Conservation (phyloP, 2,797 vertebrate species). For the Valencia hispanica region DNA sequence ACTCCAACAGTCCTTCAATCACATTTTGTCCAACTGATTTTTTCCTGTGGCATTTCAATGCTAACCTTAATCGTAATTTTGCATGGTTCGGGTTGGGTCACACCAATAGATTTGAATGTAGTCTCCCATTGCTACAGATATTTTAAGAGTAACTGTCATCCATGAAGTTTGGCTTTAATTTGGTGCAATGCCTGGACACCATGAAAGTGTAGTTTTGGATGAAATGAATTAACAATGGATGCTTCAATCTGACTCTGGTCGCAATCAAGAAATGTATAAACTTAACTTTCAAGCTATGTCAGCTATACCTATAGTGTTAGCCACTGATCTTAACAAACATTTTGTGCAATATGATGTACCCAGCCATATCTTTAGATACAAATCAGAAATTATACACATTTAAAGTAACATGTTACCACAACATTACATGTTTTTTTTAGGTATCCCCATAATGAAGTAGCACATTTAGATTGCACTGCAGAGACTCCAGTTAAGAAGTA, state of each 20-base stretch:
- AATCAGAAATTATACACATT: no score
- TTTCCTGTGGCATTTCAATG: slow-evolving; percentile 4
- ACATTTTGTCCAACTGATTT: background rate
- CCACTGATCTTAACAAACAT: background rate
- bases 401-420: no score
- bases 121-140: background rate
- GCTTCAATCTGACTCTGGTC: background rate
- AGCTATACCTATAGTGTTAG: background rate
- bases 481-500: no score
- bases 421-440: no score
- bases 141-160: background rate
- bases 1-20: background rate
- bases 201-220: background rate
- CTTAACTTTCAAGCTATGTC: background rate
- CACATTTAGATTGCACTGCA: no score
- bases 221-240: background rate
- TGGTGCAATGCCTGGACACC: no score
- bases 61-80: background rate
- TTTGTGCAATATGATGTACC: background rate
- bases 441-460: no score
- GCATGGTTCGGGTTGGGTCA: background rate
- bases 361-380: no score
- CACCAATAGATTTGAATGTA: background rate
- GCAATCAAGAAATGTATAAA: background rate
- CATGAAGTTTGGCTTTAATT: background rate